Base-by-base conservation (phyloP, 1,140 invertebrate species). In the Drosophila miranda region DNA sequence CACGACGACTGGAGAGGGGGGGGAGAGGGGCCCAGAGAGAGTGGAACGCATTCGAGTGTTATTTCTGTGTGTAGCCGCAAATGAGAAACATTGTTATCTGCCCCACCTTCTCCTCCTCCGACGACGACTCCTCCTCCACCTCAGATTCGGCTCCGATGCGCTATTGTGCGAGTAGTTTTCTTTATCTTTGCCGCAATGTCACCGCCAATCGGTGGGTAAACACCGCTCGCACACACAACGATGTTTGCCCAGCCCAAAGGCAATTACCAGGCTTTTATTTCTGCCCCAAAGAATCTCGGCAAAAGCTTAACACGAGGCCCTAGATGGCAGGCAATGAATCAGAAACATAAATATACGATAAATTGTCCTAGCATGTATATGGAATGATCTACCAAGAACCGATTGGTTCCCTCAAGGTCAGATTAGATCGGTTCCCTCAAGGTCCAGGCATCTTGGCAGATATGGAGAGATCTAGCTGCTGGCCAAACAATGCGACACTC, bases 51-150 rank as follows among this genome's bases (percentile, higher is more conserved):
- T 54, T 63, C 50, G 43, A 55, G 71, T 69, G 66, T 69, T 69
- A 56, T 69, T 67, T 41, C 42, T 59, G 61, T 58, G 50, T 74
- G 52, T 43, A 58, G 38, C 59, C 67, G 50, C 75, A 72, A 71
- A 41, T 74, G 68, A 70, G 75, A 78, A 81, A 81, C 75, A 81
- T 83, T 81, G 75, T 81, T 81, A 81, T 83, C 78, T 26, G 44
- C 50, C 23, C 49, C 64, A 21, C 26, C 11, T 2, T 8, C 30
- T 14, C 30, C 26, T 13, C n/a, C 8, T 3, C 30, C 19, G 2
- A n/a, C n/a, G n/a, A n/a, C n/a, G n/a, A 2, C 19, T 19, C 19
- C 19, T 2, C 28, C 7, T 38, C 4, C 49, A 6, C 50, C 16
- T 13, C 11, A 38, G 34, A 38, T 38, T 38, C 34, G 4, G 4